Evolutionary conservation across 2,888 invertebrate species (phyloP).

Genomic region (Heterodera filipjevi): DNA sequence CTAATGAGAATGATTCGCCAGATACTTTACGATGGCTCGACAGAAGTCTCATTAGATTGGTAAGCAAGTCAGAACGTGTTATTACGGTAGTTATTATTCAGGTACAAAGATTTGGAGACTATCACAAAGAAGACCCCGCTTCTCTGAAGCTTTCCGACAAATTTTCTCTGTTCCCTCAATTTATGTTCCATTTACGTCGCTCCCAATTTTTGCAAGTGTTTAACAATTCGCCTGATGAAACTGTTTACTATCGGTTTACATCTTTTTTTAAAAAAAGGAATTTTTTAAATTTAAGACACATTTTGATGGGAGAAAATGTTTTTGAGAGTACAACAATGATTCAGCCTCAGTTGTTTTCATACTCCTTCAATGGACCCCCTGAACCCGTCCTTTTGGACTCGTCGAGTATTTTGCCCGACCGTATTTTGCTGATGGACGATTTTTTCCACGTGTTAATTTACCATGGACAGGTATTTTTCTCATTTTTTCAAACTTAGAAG

Average conservation of each 20-base stretch:
- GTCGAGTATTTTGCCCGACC: constrained; percentile 92
- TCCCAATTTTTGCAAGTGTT: constrained; percentile 96
- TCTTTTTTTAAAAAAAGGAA: constrained; percentile 35
- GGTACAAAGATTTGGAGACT: constrained; percentile 99
- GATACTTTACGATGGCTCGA: constrained; percentile 98
- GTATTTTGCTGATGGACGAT: constrained; percentile 97
- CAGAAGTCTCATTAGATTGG: constrained; percentile 91
- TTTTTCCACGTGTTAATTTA: constrained; percentile 99
- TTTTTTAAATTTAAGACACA: constrained; percentile 81
- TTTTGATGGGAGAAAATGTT: constrained; percentile 93
- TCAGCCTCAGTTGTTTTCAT: constrained; percentile 96
- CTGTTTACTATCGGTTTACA: constrained; percentile 86
- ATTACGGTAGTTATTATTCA: constrained; percentile 68
- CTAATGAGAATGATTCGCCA: constrained; percentile 80
- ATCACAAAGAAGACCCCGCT: constrained; percentile 92
- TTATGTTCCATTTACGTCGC: constrained; percentile 97
- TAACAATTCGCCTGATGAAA: constrained; percentile 99
- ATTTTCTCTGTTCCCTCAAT: constrained; percentile 97
- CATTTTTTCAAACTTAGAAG: not conserved
- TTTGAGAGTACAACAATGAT: constrained; percentile 98
- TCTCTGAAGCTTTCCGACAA: constrained; percentile 93
- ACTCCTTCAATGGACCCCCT: constrained; percentile 79
- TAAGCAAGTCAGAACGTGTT: constrained; percentile 65
- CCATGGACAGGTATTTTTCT: constrained; percentile 80
- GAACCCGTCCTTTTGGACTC: constrained; percentile 91